A percentile compares a stretch with the other conserved stretches of the same genome.
These are phyloP conservation scores for Xiphophorus hellerii DNA, from an alignment of 2,113 vertebrate genomes.

Conservation along the genomic window DNA sequence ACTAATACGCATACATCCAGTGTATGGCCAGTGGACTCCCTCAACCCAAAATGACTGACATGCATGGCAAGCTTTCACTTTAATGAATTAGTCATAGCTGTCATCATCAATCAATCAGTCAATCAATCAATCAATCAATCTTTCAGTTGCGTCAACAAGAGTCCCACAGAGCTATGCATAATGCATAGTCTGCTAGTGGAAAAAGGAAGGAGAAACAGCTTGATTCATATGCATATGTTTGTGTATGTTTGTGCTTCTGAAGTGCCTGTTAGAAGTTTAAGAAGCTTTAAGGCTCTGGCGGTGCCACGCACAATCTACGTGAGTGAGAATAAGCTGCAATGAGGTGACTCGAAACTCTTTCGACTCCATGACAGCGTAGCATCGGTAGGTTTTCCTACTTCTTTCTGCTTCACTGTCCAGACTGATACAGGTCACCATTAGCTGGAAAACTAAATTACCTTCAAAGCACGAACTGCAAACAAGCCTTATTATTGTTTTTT, in stretches of 20 bases:
- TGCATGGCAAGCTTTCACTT: slow-evolving; percentile 56
- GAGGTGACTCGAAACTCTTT: slow-evolving; percentile 22
- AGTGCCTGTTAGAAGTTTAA: slow-evolving; percentile 42
- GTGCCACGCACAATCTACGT: slow-evolving; percentile 21
- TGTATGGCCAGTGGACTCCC: slow-evolving; percentile 29
- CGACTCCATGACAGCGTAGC: slow-evolving; percentile 22
- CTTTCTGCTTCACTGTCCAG: slow-evolving; percentile 4
- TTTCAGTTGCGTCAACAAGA: slow-evolving; percentile 55
- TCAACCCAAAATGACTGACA: slow-evolving; percentile 62
- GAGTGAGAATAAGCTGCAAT: slow-evolving; percentile 25
- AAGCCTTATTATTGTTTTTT: not conserved
- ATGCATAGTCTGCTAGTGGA: slow-evolving; percentile 59
- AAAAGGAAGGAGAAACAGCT: slow-evolving; percentile 44
- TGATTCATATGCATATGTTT: slow-evolving; percentile 67
- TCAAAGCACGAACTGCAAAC: not conserved
- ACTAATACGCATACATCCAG: not conserved
- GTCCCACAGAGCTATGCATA: slow-evolving; percentile 60
- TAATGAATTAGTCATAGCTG: slow-evolving; percentile 78
- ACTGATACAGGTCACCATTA: slow-evolving; percentile 12
- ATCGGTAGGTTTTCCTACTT: slow-evolving; percentile 8
- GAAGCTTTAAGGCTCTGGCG: slow-evolving; percentile 19
- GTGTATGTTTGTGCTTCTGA: slow-evolving; percentile 11
- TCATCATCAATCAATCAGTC: slow-evolving; percentile 77
- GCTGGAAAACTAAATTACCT: slow-evolving; percentile 1
- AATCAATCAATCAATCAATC: slow-evolving; percentile 75